Conservation (phyloP, 2,113 vertebrate genomes). For the Ophthalmolycus amberensis region DNA sequence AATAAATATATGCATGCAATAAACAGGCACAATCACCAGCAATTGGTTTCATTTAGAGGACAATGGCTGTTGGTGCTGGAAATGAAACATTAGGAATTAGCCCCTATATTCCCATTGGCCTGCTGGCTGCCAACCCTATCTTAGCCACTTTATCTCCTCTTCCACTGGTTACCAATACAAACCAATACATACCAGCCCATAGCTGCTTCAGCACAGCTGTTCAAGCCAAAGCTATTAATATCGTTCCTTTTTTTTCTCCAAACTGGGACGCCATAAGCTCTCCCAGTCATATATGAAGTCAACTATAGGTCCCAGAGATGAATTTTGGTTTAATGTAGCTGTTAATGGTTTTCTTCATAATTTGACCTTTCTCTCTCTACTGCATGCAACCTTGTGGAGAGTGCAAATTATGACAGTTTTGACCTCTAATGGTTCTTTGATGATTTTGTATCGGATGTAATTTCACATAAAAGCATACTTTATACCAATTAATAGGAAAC, state of each 20-base stretch:
- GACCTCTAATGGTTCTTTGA: slow-evolving; percentile 18
- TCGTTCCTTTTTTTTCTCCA: slow-evolving; percentile 18
- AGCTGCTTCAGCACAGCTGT: slow-evolving; percentile 32
- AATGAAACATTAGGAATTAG: slow-evolving; percentile 73
- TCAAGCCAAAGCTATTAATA: slow-evolving; percentile 60
- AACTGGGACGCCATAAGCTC: slow-evolving; percentile 16
- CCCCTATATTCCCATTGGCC: slow-evolving; percentile 53
- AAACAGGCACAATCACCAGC: slow-evolving; percentile 33
- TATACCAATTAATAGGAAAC: background rate
- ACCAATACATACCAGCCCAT: slow-evolving; percentile 24
- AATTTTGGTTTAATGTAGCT: slow-evolving; percentile 57
- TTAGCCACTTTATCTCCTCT: slow-evolving; percentile 54
- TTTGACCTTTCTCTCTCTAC: slow-evolving; percentile 46
- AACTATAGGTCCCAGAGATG: slow-evolving; percentile 63
- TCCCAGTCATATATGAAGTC: slow-evolving; percentile 56
- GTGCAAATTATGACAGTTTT: slow-evolving; percentile 13
- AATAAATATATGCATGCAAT: slow-evolving; percentile 37
- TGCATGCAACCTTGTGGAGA: slow-evolving; percentile 10
- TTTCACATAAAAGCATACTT: background rate
- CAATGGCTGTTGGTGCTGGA: slow-evolving; percentile 65
- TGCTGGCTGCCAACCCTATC: slow-evolving; percentile 45
- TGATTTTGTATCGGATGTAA: background rate
- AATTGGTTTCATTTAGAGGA: slow-evolving; percentile 74
- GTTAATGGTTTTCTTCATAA: slow-evolving; percentile 55
- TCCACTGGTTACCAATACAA: slow-evolving; percentile 46